Evolutionary conservation across 2,113 vertebrate species (phyloP), one percentile per base, ranked within the genome.

Genomic region (Mystacornis crossleyi): DNA sequence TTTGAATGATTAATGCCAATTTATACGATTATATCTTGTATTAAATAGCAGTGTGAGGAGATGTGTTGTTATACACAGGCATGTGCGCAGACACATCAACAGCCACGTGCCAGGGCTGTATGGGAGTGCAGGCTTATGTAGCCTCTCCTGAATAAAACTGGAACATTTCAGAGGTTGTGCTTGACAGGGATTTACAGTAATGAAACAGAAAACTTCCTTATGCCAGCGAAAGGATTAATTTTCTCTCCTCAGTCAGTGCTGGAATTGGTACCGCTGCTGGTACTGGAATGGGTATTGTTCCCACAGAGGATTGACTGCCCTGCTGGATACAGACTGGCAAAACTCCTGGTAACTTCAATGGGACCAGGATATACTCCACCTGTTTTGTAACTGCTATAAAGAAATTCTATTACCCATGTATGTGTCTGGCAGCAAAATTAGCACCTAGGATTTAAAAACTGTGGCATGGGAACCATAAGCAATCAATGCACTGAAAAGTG

Each of bases 401-500:
- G 81, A 91, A 94, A 95, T 67, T 2, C 34, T 81, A 11, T 74
- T 43, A 45, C 61, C 17, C 3, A 4, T 80, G 78, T 47, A 36
- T 74, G 33, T 58, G 10, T 62, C 66, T 90, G 83, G 66, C 82
- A 80, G 65, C 3, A 69, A 94, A 78, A 86, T 90, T 45, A 18
- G 34, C 34, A 66, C 34, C 65, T 81, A 71, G 57, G 57, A 82
- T 89, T 95, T 92, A 58, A 74, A 86, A 92, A 25, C 4, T 26
- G 8, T 24, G 75, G 40, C 83, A 28, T 36, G 48, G 88, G 57
- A 89, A 53, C 4, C 47, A 26, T 74, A 95, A 93, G 42, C 85
- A 93, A 85, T 88, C 92, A 96, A 88, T 71, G 58, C 67, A 65
- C 84, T 85, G 47, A 70, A 73, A 75, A 95, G n/a, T 24, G 12